Conservation (phyloP, 1,140 invertebrate genomes). For the Bombus picipes region DNA sequence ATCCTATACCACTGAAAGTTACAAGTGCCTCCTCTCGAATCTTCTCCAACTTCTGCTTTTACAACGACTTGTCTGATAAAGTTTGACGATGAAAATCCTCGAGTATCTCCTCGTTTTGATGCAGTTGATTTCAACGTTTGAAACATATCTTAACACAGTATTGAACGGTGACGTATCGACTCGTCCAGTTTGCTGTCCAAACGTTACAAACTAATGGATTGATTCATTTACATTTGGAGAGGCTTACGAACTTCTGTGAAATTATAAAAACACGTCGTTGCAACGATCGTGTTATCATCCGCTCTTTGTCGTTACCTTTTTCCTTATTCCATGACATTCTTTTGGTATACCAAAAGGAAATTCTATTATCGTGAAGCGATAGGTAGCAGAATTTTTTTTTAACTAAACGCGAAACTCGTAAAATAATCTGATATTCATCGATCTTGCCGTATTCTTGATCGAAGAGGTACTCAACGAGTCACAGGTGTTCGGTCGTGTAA, state of each 20-base stretch:
- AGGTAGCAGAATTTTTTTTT: no score
- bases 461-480: background rate
- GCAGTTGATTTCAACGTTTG: background rate
- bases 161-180: no score
- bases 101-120: background rate
- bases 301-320: no score
- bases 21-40: conserved; percentile 1
- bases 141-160: background rate
- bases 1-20: conserved; percentile 3
- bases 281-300: no score
- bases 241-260: background rate
- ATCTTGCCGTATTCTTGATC: background rate
- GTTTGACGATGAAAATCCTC: background rate
- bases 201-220: background rate
- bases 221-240: background rate
- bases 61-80: background rate
- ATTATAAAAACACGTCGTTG: no score
- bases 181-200: background rate
- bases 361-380: no score
- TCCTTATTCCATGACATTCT: no score
- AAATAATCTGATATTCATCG: background rate
- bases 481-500: background rate
- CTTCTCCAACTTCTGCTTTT: background rate
- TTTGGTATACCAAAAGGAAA: no score
- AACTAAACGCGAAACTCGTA: no score